Evolutionary conservation across 1,140 invertebrate genomes (phyloP).

Genomic region (Apocrypta bakeri): DNA sequence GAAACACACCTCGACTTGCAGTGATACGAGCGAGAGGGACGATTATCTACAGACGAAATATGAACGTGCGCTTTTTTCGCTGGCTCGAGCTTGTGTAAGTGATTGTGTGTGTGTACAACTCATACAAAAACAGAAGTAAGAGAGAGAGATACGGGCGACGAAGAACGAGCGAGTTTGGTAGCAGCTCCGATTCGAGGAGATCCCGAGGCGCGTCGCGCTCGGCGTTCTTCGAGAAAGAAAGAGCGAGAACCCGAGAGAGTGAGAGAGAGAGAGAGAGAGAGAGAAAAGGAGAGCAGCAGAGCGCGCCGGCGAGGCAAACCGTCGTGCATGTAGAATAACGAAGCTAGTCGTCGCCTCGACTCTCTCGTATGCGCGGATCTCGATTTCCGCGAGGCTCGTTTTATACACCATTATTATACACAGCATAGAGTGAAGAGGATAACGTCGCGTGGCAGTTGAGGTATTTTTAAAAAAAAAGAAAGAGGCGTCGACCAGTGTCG

Average conservation of each 20-base stretch:
- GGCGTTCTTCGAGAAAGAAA: background rate
- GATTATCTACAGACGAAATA: background rate
- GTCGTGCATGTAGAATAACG: conserved; percentile 1
- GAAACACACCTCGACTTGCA: background rate
- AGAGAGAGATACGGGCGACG: background rate
- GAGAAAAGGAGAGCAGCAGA: conserved; percentile 4
- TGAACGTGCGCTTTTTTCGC: background rate
- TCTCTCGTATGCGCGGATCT: conserved; percentile 4
- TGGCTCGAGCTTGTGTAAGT: too few relatives aligned
- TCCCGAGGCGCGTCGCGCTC: conserved; percentile 18
- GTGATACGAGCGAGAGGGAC: background rate
- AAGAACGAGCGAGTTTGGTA: background rate
- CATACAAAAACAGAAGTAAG: background rate
- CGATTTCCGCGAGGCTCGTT: conserved; percentile 17
- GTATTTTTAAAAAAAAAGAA: too few relatives aligned
- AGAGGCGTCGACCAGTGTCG: too few relatives aligned
- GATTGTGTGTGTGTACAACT: too few relatives aligned
- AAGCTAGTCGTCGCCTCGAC: background rate
- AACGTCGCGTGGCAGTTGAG: too few relatives aligned
- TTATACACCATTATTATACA: background rate
- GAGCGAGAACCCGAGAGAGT: background rate
- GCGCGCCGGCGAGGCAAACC: background rate
- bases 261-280: background rate
- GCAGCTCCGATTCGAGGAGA: background rate
- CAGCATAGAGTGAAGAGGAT: too few relatives aligned